phyloP scores from a whole-genome alignment of 2,888 invertebrate species.

The Strigamia transsilvanica region DNA sequence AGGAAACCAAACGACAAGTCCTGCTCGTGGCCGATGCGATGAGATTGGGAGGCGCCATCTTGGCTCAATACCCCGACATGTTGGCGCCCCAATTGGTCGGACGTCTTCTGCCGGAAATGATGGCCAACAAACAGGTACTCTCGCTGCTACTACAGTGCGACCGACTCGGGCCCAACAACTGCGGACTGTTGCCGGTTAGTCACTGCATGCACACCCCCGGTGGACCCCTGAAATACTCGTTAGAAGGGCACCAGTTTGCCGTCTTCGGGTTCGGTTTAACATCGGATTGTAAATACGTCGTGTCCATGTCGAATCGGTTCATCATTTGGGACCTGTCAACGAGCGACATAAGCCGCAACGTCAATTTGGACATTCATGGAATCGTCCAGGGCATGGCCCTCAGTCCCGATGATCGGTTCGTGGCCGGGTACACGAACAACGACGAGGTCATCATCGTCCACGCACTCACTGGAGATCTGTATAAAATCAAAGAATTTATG shows the following conservation, averaged over 20 bases:
- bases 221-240: slow-evolving; percentile 95
- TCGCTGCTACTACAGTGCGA: slow-evolving; percentile 91
- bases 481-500: slow-evolving; percentile 69
- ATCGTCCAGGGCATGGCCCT: slow-evolving; percentile 94
- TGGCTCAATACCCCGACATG: slow-evolving; percentile 93
- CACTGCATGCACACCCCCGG: slow-evolving; percentile 99
- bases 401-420: slow-evolving; percentile 95
- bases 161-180: slow-evolving; percentile 84
- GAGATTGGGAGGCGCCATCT: slow-evolving; percentile 90
- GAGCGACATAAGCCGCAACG: slow-evolving; percentile 91
- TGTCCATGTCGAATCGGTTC: slow-evolving; percentile 94
- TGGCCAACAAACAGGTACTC: slow-evolving; percentile 77
- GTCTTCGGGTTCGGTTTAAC: slow-evolving; percentile 92
- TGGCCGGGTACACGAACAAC: slow-evolving; percentile 94
- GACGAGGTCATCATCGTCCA: slow-evolving; percentile 91
- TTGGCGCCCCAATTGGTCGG: slow-evolving; percentile 93
- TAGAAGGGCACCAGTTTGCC: slow-evolving; percentile 98
- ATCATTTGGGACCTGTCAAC: slow-evolving; percentile 97
- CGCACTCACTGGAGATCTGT: slow-evolving; percentile 91
- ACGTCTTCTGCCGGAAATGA: slow-evolving; percentile 89
- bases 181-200: slow-evolving; percentile 89
- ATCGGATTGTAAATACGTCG: slow-evolving; percentile 88
- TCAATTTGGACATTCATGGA: slow-evolving; percentile 88
- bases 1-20: slow-evolving; percentile 83
- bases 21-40: slow-evolving; percentile 93